phyloP scores from a whole-genome alignment of 2,888 invertebrate genomes.

The Metallyticus violacea region DNA sequence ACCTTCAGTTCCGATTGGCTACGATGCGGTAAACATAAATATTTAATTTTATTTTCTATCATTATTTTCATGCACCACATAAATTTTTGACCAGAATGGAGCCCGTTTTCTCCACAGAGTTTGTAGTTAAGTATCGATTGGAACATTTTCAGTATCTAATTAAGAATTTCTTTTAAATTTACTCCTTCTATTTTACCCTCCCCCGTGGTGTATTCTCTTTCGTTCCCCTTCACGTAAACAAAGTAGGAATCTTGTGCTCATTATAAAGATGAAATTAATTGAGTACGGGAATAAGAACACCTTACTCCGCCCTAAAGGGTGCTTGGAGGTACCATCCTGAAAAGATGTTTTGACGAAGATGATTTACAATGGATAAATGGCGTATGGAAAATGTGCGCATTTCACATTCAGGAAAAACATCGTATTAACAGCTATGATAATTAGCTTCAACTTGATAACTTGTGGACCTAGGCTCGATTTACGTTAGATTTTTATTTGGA shows the following conservation, averaged over 20 bases:
- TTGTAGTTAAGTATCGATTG: not conserved
- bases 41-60: not conserved
- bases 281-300: slow-evolving; percentile 6
- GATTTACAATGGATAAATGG: no score
- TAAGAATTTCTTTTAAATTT: slow-evolving; percentile 8
- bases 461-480: no score
- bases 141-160: slow-evolving; percentile 1
- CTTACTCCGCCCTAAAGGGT: not conserved
- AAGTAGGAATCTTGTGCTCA: slow-evolving; percentile 4
- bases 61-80: not conserved
- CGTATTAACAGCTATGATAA: no score
- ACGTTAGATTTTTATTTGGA: no score
- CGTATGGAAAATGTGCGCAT: no score
- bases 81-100: not conserved
- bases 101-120: not conserved
- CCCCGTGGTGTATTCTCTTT: not conserved
- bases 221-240: not conserved
- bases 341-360: not conserved
- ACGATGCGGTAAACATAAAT: not conserved
- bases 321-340: not conserved
- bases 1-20: no score
- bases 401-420: no score
- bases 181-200: not conserved
- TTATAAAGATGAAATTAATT: slow-evolving; percentile 23
- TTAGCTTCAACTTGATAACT: no score